Evolutionary conservation across 2,797 vertebrate species (phyloP).

Genomic region (Acomys russatus): DNA sequence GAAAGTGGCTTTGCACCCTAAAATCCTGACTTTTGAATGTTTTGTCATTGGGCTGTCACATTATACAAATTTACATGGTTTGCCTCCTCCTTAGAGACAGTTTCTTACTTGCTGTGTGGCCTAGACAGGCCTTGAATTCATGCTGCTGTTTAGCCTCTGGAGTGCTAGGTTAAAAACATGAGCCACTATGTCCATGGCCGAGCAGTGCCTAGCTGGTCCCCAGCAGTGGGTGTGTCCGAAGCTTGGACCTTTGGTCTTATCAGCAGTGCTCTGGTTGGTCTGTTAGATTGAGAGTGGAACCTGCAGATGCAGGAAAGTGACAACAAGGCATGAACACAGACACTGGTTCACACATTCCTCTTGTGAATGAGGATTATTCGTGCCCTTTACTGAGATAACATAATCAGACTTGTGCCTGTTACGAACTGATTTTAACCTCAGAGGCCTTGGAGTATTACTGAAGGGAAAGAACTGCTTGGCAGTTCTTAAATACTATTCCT

Average conservation of each 20-base stretch:
- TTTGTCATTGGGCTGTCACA: not conserved
- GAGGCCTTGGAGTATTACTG: not conserved
- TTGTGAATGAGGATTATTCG: not conserved
- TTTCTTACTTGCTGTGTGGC: not conserved
- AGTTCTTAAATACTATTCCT: not conserved
- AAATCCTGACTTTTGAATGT: not conserved
- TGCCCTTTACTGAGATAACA: not conserved
- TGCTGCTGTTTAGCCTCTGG: not conserved
- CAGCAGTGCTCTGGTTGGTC: not conserved
- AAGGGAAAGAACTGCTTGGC: not conserved
- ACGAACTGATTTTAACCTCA: slow-evolving; percentile 11
- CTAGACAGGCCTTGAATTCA: not conserved
- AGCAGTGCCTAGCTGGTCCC: not conserved
- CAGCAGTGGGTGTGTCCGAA: not conserved
- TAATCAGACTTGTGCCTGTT: not conserved
- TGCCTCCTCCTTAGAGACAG: not conserved
- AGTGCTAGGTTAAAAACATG: not conserved
- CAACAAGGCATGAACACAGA: not conserved
- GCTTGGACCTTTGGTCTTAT: not conserved
- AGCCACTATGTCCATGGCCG: not conserved
- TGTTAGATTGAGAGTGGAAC: not conserved
- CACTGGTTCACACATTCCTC: not conserved
- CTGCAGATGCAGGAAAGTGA: not conserved
- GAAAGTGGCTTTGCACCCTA: not conserved
- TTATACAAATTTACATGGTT: not conserved